Base-by-base conservation (phyloP, 1,140 invertebrate species). In the Pachyrhynchus sulphureomaculatus region DNA sequence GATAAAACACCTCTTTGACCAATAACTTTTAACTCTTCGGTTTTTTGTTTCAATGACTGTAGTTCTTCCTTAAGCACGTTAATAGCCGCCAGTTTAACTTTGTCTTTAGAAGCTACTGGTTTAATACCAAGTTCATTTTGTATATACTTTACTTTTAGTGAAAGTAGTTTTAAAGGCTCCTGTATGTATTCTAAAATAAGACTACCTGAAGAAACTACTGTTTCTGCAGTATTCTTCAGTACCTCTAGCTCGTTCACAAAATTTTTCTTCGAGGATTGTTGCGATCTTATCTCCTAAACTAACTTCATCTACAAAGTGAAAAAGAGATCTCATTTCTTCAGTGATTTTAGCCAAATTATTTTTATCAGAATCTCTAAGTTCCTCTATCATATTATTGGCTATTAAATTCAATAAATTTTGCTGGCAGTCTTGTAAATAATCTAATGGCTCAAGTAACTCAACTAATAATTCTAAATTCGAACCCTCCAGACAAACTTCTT, bases 161-260 rank as follows among this genome's bases (percentile, higher is more conserved):
- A 12, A 4, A 69, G 44, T 12, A 69, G 41, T 56, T 69, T 69
- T 20, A 66, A 17, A 24, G 67, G 60, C 58, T 69, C 67, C 24
- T 58, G 33, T 29, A 67, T 49, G 33, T 63, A 65, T 34, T 69
- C 57, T 10, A 66, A 12, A 33, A 51, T 26, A 1, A 13, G 26
- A 34, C 41, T 56, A 2, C 3, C 4, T 21, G 20, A 48, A 13
- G 29, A 15, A 23, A 45, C 12, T 23, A 18, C 20, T 23, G 12
- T 23, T 24, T 26, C 9, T 0, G 21, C n/a, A 12, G 23, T 23
- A 8, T 41, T 45, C 17, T 42, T 18, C 6, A 42, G 17, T 5
- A 3, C 17, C 17, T 39, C 42, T 5, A 17, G 5, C 2, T 32
- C 29, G 33, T 5, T 24, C 1, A n/a, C 10, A 5, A 44, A 9